Base-by-base conservation (phyloP, 2,797 vertebrate species). In the Anniella stebbinsi region DNA sequence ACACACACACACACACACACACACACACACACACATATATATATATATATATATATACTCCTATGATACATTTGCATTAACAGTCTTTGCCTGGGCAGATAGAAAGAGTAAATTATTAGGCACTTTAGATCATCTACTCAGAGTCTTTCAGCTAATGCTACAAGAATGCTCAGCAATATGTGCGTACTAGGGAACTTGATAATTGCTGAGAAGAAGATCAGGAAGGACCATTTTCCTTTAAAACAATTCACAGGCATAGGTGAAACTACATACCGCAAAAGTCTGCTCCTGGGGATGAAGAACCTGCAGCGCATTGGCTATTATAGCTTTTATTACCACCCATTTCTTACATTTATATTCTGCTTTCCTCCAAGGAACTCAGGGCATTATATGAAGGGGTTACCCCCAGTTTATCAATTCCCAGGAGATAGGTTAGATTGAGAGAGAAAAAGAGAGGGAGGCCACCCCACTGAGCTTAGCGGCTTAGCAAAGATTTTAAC, bases 211-310 rank as follows among this genome's bases (percentile, higher is more conserved):
- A n/a, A 57, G 15, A 80, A 82, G 23, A 25, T 48, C 28, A 54
- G 77, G 51, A 86, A 75, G 25, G 73, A 86, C 30, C 84, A 25
- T 57, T 75, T 86, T 87, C 10, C 60, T 41, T 80, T 54, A 80
- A 87, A 80, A 78, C 17, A 54, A 38, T 45, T 80, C 23, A 69
- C 23, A 54, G 63, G 13, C 76, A 69, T 69, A 80, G 13, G 23
- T 67, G 45, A 70, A 87, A 66, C 78, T 67, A 54, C 3, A 69
- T 9, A 67, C 11, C 2, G 78, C 41, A 63, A 67, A 78, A n/a
- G 12, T n/a, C n/a, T 66, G 66, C 41, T 77, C 5, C 11, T n/a
- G 45, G 21, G 17, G 4, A 23, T 87, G 60, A 87, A 87, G 63
- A 86, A 57, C 33, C 21, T 60, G 75, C 4, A 66, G 28, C 10